Conservation (phyloP, 2,888 invertebrate species). For the Drosophila pegasa region DNA sequence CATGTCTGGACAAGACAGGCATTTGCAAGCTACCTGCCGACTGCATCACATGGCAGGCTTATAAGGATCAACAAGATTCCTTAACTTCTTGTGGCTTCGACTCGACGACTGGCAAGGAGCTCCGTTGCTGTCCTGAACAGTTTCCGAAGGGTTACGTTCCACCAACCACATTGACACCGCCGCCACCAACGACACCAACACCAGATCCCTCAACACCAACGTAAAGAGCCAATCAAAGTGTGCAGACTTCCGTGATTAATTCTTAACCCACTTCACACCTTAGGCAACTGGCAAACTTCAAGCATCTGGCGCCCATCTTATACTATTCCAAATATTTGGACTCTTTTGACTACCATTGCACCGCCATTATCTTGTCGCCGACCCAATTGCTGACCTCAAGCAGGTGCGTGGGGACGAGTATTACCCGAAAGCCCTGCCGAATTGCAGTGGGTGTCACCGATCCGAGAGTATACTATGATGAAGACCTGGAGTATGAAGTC, state of each 20-base stretch:
- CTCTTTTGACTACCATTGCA: constrained; percentile 10
- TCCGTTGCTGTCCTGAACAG: constrained; percentile 23
- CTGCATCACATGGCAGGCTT: neutral
- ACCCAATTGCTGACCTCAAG: constrained; percentile 17
- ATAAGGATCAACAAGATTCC: neutral
- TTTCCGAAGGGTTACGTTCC: neutral
- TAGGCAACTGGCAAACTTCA: neutral
- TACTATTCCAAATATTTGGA: neutral
- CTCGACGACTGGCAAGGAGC: neutral
- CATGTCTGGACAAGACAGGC: neutral
- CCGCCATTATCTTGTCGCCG: constrained; percentile 29
- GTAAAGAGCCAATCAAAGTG: neutral
- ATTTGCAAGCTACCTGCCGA: neutral
- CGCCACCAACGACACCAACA: neutral
- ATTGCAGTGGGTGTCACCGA: neutral
- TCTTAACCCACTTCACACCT: neutral
- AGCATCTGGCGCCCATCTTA: constrained; percentile 6
- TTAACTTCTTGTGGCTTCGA: constrained; percentile 7
- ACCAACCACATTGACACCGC: neutral
- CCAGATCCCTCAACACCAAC: neutral
- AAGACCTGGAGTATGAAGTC: neutral
- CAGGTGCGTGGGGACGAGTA: neutral
- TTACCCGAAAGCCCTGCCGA: neutral
- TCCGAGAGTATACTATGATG: accelerated
- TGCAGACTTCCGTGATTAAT: too few species aligned